Percentiles rank a stretch among this genome's conserved stretches.
Evolutionary conservation across 2,113 vertebrate species (phyloP).

Genomic region (Sprattus sprattus): DNA sequence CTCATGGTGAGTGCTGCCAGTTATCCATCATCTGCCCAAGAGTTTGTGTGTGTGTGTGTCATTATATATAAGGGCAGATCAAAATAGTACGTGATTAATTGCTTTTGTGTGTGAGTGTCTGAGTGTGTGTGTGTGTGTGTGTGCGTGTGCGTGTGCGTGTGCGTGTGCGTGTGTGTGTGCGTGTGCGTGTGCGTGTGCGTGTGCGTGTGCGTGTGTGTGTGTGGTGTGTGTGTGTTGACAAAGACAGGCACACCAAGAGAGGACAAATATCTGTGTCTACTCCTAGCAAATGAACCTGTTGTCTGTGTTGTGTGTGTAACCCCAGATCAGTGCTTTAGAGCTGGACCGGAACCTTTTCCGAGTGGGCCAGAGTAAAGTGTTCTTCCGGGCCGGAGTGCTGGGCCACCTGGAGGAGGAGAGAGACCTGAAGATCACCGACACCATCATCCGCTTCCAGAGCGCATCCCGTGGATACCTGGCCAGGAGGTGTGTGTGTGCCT

Average conservation of each 20-base stretch:
- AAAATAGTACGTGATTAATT: too few species aligned
- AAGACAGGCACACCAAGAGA: neutral
- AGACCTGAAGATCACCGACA: constrained; percentile 90
- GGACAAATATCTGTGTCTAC: neutral
- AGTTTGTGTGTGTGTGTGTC: neutral
- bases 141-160: neutral
- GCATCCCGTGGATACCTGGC: constrained; percentile 83
- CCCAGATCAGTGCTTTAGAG: constrained; percentile 83
- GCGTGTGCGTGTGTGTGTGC: neutral
- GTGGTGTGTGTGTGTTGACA: neutral
- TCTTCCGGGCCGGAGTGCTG: constrained; percentile 88
- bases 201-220: neutral
- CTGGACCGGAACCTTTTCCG: constrained; percentile 85
- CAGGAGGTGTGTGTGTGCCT: constrained; percentile 70
- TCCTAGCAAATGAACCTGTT: neutral
- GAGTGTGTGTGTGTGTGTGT: neutral
- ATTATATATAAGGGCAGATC: too few species aligned
- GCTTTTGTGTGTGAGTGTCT: too few species aligned
- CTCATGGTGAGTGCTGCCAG: constrained; percentile 76
- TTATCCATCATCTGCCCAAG: neutral
- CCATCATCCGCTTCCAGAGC: constrained; percentile 89
- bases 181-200: neutral
- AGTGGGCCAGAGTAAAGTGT: constrained; percentile 91
- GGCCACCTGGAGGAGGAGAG: constrained; percentile 88
- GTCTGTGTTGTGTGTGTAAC: neutral